Conservation (phyloP, 1,140 invertebrate genomes). For the Leptinotarsa undecemlineata region DNA sequence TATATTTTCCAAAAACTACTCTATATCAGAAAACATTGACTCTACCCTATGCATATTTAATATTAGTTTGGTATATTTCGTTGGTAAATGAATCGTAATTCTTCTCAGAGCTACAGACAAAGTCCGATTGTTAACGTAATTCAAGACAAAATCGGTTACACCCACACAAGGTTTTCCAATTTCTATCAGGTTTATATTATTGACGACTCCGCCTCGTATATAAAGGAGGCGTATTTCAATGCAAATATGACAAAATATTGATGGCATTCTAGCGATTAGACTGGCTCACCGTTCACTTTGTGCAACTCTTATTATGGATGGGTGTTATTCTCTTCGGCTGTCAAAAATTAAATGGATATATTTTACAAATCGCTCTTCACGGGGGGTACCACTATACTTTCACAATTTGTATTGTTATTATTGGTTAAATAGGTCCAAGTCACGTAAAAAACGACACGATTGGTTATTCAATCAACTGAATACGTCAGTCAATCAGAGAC, state of each 20-base stretch:
- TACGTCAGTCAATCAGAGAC: too few relatives aligned
- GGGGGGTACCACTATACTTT: conserved; percentile 20
- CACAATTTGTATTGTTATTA: conserved; percentile 21
- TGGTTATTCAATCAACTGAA: background rate
- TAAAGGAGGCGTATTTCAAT: conserved; percentile 4
- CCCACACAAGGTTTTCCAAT: background rate
- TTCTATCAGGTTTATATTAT: background rate
- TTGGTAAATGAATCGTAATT: too few relatives aligned
- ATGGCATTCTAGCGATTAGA: conserved; percentile 15
- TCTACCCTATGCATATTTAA: too few relatives aligned
- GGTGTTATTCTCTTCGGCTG: conserved; percentile 2
- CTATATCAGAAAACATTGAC: too few relatives aligned
- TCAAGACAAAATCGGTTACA: background rate
- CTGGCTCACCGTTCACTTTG: conserved; percentile 15
- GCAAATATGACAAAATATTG: conserved; percentile 14
- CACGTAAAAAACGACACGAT: background rate
- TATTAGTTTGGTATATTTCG: too few relatives aligned
- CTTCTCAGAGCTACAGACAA: too few relatives aligned
- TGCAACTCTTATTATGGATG: conserved; percentile 6
- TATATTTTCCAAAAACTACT: too few relatives aligned
- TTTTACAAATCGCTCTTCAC: conserved; percentile 9
- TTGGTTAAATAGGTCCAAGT: background rate
- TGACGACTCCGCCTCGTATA: background rate
- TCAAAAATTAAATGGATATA: conserved; percentile 4
- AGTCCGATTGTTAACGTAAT: background rate